phyloP scores from a whole-genome alignment of 2,888 invertebrate genomes.

The Beris morrisii region DNA sequence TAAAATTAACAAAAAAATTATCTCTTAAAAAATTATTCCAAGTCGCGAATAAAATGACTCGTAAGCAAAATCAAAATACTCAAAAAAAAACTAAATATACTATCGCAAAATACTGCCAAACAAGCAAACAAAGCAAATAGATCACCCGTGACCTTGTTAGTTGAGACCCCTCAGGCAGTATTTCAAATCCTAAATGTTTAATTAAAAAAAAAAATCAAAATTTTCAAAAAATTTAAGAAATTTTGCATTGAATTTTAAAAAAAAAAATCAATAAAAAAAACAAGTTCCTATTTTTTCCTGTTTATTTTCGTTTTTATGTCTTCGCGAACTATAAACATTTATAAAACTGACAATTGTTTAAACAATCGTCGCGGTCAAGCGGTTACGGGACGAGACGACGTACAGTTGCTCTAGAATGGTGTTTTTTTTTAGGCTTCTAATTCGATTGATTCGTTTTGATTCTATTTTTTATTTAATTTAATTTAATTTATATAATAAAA shows the following conservation, averaged over 20 bases:
- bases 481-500: too few species aligned
- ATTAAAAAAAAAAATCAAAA: constrained; percentile 9
- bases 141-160: background rate
- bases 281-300: constrained; percentile 34
- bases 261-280: constrained; percentile 28
- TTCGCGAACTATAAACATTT: background rate
- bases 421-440: background rate
- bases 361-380: too few species aligned
- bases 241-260: background rate
- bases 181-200: background rate
- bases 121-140: background rate
- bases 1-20: background rate
- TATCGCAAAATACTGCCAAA: too few species aligned
- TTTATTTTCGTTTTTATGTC: constrained; percentile 11
- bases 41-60: constrained; percentile 21
- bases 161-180: background rate
- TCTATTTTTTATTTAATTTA: too few species aligned
- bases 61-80: constrained; percentile 18
- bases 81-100: too few species aligned
- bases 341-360: constrained; percentile 11
- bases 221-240: constrained; percentile 6
- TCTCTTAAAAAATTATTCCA: constrained; percentile 15
- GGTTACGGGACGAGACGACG: background rate
- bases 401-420: background rate
- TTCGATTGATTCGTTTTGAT: too few species aligned